phyloP scores from a whole-genome alignment of 2,113 vertebrate species.

The Rhea americana region DNA sequence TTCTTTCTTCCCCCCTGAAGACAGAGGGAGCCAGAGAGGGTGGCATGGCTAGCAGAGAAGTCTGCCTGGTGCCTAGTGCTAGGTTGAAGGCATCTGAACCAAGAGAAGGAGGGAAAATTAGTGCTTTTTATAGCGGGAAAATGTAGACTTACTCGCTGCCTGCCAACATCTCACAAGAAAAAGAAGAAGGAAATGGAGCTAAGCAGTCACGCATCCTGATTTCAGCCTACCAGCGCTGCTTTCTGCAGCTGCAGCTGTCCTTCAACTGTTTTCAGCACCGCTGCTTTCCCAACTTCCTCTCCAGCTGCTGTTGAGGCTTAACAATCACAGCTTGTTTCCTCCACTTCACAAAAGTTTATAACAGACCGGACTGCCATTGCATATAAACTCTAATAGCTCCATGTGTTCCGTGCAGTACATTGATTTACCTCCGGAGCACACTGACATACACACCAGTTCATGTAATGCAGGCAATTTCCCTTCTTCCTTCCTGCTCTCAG shows the following conservation, averaged over 20 bases:
- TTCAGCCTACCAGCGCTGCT: neutral
- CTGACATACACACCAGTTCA: neutral
- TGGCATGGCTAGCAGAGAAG: neutral
- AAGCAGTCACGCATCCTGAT: neutral
- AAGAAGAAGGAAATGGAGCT: neutral
- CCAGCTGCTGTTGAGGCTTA: neutral
- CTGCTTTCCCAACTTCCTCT: neutral
- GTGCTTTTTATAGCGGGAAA: neutral
- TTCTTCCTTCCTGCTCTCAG: neutral
- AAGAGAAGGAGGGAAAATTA: neutral
- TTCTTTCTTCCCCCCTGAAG: neutral
- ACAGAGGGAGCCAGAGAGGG: accelerated
- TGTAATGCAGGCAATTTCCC: neutral
- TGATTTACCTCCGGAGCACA: neutral
- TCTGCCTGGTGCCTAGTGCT: neutral
- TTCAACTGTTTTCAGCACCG: neutral
- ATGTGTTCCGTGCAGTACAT: neutral
- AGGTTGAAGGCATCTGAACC: neutral
- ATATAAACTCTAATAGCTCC: neutral
- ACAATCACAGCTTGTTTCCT: neutral
- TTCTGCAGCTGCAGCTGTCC: neutral
- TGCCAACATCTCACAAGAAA: neutral
- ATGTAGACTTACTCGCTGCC: neutral
- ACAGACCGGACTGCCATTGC: neutral
- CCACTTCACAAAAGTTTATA: neutral